Evolutionary conservation across 2,113 vertebrate species (phyloP).

Genomic region (Stomatorhinus ivindoensis): DNA sequence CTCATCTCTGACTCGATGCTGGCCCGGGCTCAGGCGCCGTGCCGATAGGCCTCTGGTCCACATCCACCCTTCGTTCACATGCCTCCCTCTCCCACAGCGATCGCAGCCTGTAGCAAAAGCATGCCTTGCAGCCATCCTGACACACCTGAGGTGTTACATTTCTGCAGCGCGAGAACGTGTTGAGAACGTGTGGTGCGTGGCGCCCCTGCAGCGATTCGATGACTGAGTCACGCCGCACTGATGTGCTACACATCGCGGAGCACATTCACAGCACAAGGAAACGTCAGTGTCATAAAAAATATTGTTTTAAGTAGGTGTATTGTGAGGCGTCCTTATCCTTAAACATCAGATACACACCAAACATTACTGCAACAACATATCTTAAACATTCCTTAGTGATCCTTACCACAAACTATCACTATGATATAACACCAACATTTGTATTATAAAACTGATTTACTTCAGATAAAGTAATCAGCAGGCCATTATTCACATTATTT

Average conservation of each 20-base stretch:
- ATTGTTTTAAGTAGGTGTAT: not conserved
- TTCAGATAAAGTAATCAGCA: not conserved
- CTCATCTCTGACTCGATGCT: not conserved
- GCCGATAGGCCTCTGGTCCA: not conserved
- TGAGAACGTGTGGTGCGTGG: not conserved
- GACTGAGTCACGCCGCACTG: not conserved
- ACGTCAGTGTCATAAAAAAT: not conserved
- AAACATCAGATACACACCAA: not conserved
- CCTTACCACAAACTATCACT: not conserved
- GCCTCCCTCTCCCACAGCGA: not conserved
- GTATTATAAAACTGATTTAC: not conserved
- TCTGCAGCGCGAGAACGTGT: not conserved
- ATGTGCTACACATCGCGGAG: not conserved
- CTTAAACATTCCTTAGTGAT: not conserved
- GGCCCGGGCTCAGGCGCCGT: not conserved
- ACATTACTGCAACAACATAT: not conserved
- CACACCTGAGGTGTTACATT: not conserved
- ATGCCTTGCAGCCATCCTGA: not conserved
- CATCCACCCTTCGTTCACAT: not conserved
- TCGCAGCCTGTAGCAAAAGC: not conserved
- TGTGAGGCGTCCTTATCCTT: not conserved
- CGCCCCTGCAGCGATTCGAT: not conserved
- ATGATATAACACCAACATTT: not conserved
- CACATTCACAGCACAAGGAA: not conserved
- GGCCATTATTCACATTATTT: not conserved